Conservation (phyloP, 2,797 vertebrate genomes). For the Acrossocheilus wenchowensis region DNA sequence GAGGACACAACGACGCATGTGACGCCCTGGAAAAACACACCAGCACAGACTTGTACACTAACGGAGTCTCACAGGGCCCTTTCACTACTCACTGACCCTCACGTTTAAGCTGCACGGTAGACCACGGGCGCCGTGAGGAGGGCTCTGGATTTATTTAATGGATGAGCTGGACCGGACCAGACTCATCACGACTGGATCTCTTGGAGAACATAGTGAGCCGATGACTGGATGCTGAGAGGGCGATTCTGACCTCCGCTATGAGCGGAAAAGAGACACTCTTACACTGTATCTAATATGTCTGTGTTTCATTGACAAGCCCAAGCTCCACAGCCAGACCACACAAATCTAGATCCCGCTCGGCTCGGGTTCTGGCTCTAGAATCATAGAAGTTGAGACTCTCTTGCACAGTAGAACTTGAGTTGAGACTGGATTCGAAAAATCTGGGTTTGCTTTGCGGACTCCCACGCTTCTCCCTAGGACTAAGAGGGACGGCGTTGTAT, state of each 20-base stretch:
- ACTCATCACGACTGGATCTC: background rate
- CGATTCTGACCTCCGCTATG: conserved; percentile 32
- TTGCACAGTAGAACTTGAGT: conserved; percentile 41
- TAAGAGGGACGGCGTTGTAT: conserved; percentile 56
- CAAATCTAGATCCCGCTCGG: conserved; percentile 34
- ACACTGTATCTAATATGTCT: conserved; percentile 58
- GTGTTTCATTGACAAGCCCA: conserved; percentile 41
- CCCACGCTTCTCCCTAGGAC: conserved; percentile 53
- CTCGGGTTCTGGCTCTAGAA: conserved; percentile 40
- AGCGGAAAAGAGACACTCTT: conserved; percentile 51
- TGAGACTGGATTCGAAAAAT: conserved; percentile 15
- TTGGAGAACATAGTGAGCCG: background rate
- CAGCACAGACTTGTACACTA: conserved; percentile 55
- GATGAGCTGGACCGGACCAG: conserved; percentile 26
- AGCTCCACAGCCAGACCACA: conserved; percentile 44
- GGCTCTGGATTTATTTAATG: conserved; percentile 43
- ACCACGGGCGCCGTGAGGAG: background rate
- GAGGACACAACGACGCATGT: conserved; percentile 13
- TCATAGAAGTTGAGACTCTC: conserved; percentile 41
- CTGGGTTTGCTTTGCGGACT: conserved; percentile 46
- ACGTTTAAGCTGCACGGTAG: conserved; percentile 4
- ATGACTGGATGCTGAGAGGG: conserved; percentile 25
- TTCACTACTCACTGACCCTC: conserved; percentile 43
- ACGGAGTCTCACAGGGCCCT: conserved; percentile 35
- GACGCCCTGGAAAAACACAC: conserved; percentile 32